Evolutionary conservation across 1,140 invertebrate species (phyloP), one percentile per base, ranked within the genome.

Genomic region (Trichonephila inaurata): DNA sequence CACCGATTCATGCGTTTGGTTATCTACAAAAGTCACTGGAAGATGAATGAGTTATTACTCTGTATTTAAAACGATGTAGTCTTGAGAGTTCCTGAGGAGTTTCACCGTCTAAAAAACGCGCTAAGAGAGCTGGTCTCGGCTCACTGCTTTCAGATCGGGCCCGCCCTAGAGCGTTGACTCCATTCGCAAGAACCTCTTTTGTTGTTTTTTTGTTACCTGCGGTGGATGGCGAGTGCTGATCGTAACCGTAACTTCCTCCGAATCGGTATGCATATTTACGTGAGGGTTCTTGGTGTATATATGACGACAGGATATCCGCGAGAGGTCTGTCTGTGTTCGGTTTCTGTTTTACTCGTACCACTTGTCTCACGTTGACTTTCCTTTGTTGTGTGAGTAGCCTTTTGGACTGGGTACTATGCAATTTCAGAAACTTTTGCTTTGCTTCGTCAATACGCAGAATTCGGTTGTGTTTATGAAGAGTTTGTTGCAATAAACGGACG

Each of bases 121-220:
- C 24, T 19, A 6, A n/a, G 61, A 81, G 21, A 61, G 69, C 44
- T 90, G 62, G 69, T 90, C 58, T 90, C 89, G 72, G 69, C 69
- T 90, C 89, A 90, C 72, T 51, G 89, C 60, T 90, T 90, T 28
- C 44, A 90, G 89, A 90, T 90, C 89, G 89, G 89, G 72, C 28
- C 89, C 89, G 89, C 89, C 89, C 89, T 81, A 90, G 89, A 90
- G 89, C 89, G 24, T 90, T 90, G 89, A 90, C 89, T 90, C 89
- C 51, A 60, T 60, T 60, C 28, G 62, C 87, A 64, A 88, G 88
- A 89, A 89, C 66, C 21, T 33, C 16, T 77, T 77, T 64, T 64
- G 62, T 64, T 64, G 62, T 64, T 89, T 44, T 81, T 81, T 61
- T 40, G 33, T 90, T 69, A 33, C n/a, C 58, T 61, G 16, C 24